Evolutionary conservation across 2,888 invertebrate species (phyloP), one percentile per base, ranked within the genome.

Genomic region (Cataglyphis livida): DNA sequence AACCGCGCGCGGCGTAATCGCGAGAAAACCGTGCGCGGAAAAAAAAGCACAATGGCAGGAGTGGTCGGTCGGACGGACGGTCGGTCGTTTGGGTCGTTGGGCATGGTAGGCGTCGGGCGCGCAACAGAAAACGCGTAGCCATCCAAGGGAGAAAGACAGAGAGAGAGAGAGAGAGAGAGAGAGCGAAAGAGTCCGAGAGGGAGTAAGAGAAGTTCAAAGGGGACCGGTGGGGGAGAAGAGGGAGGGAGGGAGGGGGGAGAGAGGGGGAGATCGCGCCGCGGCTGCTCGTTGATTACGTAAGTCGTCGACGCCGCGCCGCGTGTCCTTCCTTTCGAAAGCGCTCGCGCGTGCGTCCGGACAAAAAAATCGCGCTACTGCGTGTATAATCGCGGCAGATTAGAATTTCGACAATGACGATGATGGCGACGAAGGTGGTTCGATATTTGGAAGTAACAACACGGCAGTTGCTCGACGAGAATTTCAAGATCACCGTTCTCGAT

Each of bases 261-360:
- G 54, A 38, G 28, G 5, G 54, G 88, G 88, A 91, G 89, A 88
- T 90, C 93, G 95, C 93, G 95, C 92, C 95, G 95, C 95, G 79
- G 32, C 41, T 82, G 68, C 41, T 61, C 38, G 62, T 28, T 48
- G 59, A 38, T 70, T 62, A 62, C 51, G 73, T 61, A 81, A 81
- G 41, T 21, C 51, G 66, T 3, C 54, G 48, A 48, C 62, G 74
- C 62, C 32, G n/a, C 61, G 38, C 25, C 25, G 35, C 64, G 76
- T 76, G 76, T 76, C 76, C 76, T 76, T 76, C 66, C 68, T 76
- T 76, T 76, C 76, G 57, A 76, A 76, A 66, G 76, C 41, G 75
- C 65, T 65, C 51, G 38, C 64, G 44, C 61, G 41, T 62, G 61
- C 4, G 74, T 62, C 32, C 32, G 61, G 48, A 41, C 21, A 66